A percentile compares a stretch with the other conserved stretches of the same genome.
Conservation (phyloP, 2,797 vertebrate species). For the Notoglanidium macrostoma region DNA sequence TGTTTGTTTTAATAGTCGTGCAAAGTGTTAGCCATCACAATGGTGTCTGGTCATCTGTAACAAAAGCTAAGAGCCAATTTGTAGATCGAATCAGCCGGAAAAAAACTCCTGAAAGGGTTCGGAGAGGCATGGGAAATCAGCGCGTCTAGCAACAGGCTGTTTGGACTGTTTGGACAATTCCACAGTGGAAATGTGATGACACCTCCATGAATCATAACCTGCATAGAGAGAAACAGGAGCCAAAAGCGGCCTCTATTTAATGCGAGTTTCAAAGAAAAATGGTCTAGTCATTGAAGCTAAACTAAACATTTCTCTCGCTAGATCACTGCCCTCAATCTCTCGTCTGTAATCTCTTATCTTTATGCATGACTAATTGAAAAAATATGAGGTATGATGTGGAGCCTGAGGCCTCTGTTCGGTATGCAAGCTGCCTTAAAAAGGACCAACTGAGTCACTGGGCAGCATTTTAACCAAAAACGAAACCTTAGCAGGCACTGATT, state of each 20-base stretch:
- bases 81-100: not conserved
- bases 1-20: not conserved
- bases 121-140: not conserved
- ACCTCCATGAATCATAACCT: slow-evolving; percentile 29
- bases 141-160: slow-evolving; percentile 9
- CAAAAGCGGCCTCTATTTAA: not conserved
- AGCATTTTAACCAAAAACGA: not conserved
- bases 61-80: not conserved
- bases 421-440: not conserved
- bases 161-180: slow-evolving; percentile 15
- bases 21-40: not conserved
- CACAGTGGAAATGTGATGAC: slow-evolving; percentile 34
- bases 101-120: not conserved
- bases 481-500: too few relatives aligned
- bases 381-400: slow-evolving; percentile 36
- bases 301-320: slow-evolving; percentile 12
- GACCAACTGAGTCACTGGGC: not conserved
- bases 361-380: slow-evolving; percentile 50
- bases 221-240: not conserved
- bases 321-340: slow-evolving; percentile 7
- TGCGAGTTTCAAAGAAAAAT: not conserved
- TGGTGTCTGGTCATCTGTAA: not conserved
- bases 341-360: slow-evolving; percentile 31
- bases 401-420: not conserved
- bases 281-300: slow-evolving; percentile 4